Percentiles rank a stretch among this genome's conserved stretches.
These are phyloP conservation scores for Arenaria interpres DNA, from an alignment of 2,113 vertebrate genomes.

Conservation along the genomic window DNA sequence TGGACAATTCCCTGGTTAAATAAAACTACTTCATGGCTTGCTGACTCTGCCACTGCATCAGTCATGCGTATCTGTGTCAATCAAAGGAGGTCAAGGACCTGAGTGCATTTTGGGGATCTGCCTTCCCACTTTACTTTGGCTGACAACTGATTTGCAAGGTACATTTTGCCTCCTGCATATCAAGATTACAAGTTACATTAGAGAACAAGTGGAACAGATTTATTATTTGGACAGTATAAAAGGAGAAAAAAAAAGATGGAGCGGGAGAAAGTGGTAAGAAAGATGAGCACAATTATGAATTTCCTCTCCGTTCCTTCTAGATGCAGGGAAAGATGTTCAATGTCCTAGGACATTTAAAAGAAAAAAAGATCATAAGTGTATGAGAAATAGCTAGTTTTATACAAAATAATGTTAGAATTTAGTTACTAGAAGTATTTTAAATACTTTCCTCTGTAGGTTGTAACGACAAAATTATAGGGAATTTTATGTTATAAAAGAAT, in stretches of 20 bases:
- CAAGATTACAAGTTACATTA: not conserved
- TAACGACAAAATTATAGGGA: not conserved
- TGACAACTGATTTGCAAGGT: slow-evolving; percentile 39
- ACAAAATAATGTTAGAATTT: not conserved
- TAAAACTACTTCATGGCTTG: not conserved
- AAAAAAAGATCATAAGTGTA: not conserved
- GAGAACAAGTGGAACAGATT: not conserved
- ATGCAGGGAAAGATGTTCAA: not conserved
- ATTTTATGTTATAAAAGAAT: not conserved
- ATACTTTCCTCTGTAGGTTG: not conserved
- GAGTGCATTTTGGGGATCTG: not conserved
- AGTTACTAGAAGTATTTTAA: not conserved
- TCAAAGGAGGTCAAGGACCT: slow-evolving; percentile 47
- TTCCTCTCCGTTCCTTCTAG: not conserved
- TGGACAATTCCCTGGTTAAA: slow-evolving; percentile 29
- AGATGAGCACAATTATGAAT: not conserved
- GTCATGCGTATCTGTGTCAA: slow-evolving; percentile 1
- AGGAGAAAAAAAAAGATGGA: not conserved
- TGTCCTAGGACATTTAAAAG: not conserved
- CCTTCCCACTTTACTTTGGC: not conserved
- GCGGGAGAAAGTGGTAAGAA: not conserved
- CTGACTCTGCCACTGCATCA: slow-evolving; percentile 15
- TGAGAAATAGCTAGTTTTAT: not conserved
- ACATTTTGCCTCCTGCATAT: not conserved
- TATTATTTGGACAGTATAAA: not conserved